Evolutionary conservation across 1,140 invertebrate species (phyloP).

Genomic region (Aphis craccivora): DNA sequence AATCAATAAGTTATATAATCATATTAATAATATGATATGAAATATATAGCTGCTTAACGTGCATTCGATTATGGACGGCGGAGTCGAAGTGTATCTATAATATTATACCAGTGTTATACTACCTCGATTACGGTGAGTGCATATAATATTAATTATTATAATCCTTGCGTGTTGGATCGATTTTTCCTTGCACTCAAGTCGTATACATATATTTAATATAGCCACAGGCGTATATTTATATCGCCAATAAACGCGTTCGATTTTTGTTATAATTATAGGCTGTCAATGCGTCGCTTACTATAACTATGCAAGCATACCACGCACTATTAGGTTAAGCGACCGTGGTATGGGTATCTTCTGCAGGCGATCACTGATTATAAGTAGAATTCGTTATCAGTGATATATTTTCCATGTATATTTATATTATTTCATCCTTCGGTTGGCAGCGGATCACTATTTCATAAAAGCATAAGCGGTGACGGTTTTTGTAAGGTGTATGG

Average conservation of each 20-base stretch:
- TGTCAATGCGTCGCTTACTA: not conserved
- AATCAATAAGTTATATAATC: not conserved
- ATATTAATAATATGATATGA: constrained; percentile 16
- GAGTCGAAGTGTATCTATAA: not conserved
- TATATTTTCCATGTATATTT: not conserved
- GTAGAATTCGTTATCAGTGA: not conserved
- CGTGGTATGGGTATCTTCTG: not conserved
- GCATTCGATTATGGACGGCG: not conserved
- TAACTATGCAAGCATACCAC: not conserved
- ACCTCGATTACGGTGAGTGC: not conserved
- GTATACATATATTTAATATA: not conserved
- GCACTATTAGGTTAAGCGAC: not conserved
- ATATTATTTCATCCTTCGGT: not conserved
- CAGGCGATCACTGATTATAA: not conserved
- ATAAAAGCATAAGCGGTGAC: not conserved
- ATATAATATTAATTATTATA: constrained; percentile 25
- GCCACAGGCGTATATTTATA: not conserved
- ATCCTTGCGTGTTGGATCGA: not conserved
- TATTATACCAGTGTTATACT: not conserved
- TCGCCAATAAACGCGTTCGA: not conserved
- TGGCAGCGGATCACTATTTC: not conserved
- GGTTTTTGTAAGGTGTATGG: not conserved
- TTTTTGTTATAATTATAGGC: not conserved
- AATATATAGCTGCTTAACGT: not conserved
- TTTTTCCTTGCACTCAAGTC: not conserved